Conservation (phyloP, 2,797 vertebrate species). For the Gymnothorax javanicus region DNA sequence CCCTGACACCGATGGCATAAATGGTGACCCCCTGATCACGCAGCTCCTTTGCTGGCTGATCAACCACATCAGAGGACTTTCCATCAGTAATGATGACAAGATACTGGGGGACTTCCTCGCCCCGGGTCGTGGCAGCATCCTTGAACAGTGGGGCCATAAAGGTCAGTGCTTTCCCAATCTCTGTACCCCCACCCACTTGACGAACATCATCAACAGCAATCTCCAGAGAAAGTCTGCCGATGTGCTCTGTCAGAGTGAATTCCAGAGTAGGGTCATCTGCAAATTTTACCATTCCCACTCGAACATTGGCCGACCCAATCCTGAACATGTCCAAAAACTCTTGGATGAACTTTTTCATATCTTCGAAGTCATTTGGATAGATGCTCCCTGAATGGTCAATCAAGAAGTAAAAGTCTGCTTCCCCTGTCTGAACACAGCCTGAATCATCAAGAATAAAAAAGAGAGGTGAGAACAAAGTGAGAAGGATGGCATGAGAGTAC, state of each 20-base stretch:
- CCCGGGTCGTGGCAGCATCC: conserved; percentile 52
- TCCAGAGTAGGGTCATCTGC: conserved; percentile 57
- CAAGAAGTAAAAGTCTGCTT: conserved; percentile 87
- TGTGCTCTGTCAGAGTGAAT: conserved; percentile 63
- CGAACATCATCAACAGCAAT: conserved; percentile 66
- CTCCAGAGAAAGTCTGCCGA: conserved; percentile 52
- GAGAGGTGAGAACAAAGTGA: neutral
- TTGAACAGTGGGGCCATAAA: conserved; percentile 69
- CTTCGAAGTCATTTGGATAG: conserved; percentile 63
- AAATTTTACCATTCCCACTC: conserved; percentile 77
- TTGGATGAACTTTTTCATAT: conserved; percentile 81
- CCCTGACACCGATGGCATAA: conserved; percentile 79
- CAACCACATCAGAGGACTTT: conserved; percentile 71
- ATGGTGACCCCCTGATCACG: conserved; percentile 62
- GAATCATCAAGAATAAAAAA: conserved; percentile 30
- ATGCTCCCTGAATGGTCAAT: conserved; percentile 83
- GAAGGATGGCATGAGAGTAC: neutral
- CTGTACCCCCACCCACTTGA: conserved; percentile 69
- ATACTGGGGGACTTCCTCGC: conserved; percentile 61
- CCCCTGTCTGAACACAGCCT: conserved; percentile 79
- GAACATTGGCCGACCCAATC: conserved; percentile 70
- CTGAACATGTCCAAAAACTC: conserved; percentile 71
- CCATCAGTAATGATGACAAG: conserved; percentile 84
- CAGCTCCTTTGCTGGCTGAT: conserved; percentile 63
- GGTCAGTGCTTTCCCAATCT: conserved; percentile 70